These are phyloP conservation scores for Aphaenogaster rudis DNA, from an alignment of 1,140 invertebrate species.

Conservation along the genomic window DNA sequence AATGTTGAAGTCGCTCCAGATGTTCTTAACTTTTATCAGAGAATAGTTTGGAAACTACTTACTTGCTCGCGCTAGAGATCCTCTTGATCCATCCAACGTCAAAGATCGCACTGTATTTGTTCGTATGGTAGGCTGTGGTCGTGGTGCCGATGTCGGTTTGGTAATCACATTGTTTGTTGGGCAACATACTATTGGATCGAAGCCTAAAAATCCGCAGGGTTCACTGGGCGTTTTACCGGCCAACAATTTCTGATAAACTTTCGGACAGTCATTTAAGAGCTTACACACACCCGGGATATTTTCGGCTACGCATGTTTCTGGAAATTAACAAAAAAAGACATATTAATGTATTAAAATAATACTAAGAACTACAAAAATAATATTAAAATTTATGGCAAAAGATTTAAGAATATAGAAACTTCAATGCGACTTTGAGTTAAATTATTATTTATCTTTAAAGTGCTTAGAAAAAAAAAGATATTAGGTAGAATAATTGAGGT, in stretches of 20 bases:
- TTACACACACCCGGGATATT: conserved; percentile 72
- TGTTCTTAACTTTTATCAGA: not conserved
- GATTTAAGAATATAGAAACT: not conserved
- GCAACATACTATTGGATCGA: conserved; percentile 80
- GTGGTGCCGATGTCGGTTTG: not conserved
- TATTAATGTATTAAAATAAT: not conserved
- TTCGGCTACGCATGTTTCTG: conserved; percentile 75
- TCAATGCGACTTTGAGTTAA: not conserved
- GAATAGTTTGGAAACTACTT: conserved; percentile 15
- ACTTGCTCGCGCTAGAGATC: conserved; percentile 68
- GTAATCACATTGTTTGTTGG: conserved; percentile 44
- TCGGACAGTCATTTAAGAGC: conserved; percentile 64
- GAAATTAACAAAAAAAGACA: conserved; percentile 36
- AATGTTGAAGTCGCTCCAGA: not conserved
- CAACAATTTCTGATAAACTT: conserved; percentile 74
- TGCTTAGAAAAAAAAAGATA: not conserved
- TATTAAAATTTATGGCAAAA: not conserved
- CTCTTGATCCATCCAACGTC: not conserved
- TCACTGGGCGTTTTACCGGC: conserved; percentile 66
- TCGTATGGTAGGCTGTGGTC: not conserved
- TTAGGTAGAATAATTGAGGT: not conserved
- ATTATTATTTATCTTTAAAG: not conserved
- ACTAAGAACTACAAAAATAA: no score
- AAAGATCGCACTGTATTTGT: not conserved
- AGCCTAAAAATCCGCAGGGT: conserved; percentile 69